Evolutionary conservation across 2,888 invertebrate genomes (phyloP), one percentile per base, ranked within the genome.

Genomic region (Matsumyia berberina): DNA sequence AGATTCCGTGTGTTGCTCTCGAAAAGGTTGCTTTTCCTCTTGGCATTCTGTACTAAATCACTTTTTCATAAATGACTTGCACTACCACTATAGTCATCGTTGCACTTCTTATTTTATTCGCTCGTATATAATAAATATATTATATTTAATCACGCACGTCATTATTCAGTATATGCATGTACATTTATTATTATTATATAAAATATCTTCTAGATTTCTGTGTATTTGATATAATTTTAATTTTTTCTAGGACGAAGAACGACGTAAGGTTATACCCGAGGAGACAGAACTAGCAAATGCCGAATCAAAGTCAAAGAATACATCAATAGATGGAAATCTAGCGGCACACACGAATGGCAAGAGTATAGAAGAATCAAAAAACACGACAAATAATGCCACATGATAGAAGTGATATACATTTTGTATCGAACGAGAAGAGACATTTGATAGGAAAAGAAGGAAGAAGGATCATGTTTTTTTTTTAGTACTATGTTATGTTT

Each of bases 231-330:
- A 31, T 9, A 33, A 24, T 51, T 53, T 58, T 82, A 42, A 57
- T 85, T 67, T 44, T 62, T 76, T 85, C 1, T 76, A 92, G 92
- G 91, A 92, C 87, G 90, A 90, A 80, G 92, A 91, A 74, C 93
- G 93, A 6, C 92, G 93, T 8, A 94, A 94, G 88, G 94, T 94
- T n/a, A 94, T 94, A 72, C 94, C 94, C 0, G 94, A 94, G 88
- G 94, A 94, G 87, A 89, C 90, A 49, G 91, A 91, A 79, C 81
- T 90, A 24, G 88, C 88, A 60, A 88, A 88, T 49, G 70, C 82
- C 5, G 82, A 82, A 5, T 24, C 72, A 5, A 82, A 72, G 9
- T 12, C 42, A 9, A 74, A 85, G 49, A 58, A 62, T 17, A 33
- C 57, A 60, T 69, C 74, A 4, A 49, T 57, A 0, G 85, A 74